phyloP scores from a whole-genome alignment of 2,113 vertebrate genomes.

The Baryphthengus martii region DNA sequence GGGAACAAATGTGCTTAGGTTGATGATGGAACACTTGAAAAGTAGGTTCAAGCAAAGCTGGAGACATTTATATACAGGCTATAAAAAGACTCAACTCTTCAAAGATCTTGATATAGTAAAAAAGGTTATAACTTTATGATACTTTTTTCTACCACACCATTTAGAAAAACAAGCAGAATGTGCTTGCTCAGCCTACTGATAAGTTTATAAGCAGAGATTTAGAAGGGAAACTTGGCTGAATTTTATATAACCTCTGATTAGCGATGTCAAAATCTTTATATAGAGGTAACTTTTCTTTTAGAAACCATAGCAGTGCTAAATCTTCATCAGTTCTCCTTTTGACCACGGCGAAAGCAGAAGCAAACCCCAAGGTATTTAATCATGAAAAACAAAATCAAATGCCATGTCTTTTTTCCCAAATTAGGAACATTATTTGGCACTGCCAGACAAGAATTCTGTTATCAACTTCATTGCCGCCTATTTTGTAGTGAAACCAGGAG shows the following conservation, averaged over 20 bases:
- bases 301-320: neutral
- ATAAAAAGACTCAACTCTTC: neutral
- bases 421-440: neutral
- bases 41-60: neutral
- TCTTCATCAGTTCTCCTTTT: neutral
- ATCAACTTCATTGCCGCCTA: accelerated
- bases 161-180: neutral
- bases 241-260: neutral
- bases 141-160: neutral
- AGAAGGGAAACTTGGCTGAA: neutral
- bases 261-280: neutral
- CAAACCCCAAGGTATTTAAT: neutral
- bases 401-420: neutral
- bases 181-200: neutral
- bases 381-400: neutral
- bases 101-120: neutral
- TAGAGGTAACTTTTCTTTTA: neutral
- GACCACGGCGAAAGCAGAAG: neutral
- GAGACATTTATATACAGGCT: neutral
- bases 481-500: neutral
- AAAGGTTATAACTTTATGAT: neutral
- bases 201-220: neutral
- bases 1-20: neutral
- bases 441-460: neutral
- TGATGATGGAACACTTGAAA: neutral